Evolutionary conservation across 2,113 vertebrate genomes (phyloP), one percentile per base, ranked within the genome.

Genomic region (Semnornis frantzii): DNA sequence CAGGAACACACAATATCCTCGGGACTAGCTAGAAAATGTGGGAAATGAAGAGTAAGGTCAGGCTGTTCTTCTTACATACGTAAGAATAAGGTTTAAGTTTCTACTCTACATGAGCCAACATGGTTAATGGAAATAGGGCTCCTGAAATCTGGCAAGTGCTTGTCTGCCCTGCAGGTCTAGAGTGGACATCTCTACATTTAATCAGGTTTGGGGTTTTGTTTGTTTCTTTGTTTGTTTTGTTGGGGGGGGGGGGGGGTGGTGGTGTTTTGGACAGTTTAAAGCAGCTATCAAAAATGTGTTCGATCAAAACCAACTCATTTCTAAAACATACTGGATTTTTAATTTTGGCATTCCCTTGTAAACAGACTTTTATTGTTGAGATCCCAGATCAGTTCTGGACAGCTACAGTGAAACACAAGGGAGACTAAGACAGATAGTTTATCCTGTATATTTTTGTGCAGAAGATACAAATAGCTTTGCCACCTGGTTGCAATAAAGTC

Each of bases 41-140:
- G 52, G 12, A 73, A 92, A 16, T 37, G 68, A 82, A 60, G 34
- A 74, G 27, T 46, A 39, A 87, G 46, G 30, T 44, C 50, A 72
- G 44, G 30, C 10, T 66, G n/a, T 34, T 59, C 55, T 79, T 44
- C 52, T 30, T 30, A 11, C 19, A 1, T 3, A 7, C 16, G 17
- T 48, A 39, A 66, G 37, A 78, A 18, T 23, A 82, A 90, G 52
- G 20, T 42, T 88, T 28, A 78, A 78, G 23, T 25, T 8, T 71
- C 86, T 70, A 3, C 31, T 44, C 13, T 69, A 28, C 30, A 31
- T 0, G 0, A 58, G 33, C 3, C 59, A 72, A 69, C n/a, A 13
- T 42, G 37, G 17, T 48, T 54, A 62, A 77, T 68, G 23, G 46
- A 50, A 52, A 69, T 0, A 48, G 25, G 21, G 21, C 15, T 83